Evolutionary conservation across 2,888 invertebrate species (phyloP), one percentile per base, ranked within the genome.

Genomic region (Gymnoscelis rufifasciata): DNA sequence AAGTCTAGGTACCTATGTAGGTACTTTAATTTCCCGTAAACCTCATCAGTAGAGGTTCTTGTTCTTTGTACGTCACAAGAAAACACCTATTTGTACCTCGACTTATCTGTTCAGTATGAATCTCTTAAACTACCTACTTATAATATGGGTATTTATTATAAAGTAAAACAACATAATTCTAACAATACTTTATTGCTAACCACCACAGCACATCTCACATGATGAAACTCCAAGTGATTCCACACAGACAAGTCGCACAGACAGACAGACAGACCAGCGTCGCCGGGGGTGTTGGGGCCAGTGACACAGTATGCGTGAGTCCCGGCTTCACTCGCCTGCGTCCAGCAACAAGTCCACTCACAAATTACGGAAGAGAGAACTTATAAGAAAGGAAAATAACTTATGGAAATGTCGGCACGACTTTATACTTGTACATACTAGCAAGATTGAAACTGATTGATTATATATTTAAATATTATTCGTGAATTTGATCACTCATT

Each of bases 271-370:
- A 19, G 19, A n/a, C 19, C 2, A 19, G 19, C 19, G 19, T 3
- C 2, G 19, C 19, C 54, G 62, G 62, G 79, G 83, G 27, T 83
- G 57, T 66, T 67, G 46, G 78, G 82, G 83, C 86, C 86, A 86
- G 84, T 80, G 40, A 43, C 63, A 52, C 62, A 7, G 14, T 61
- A 59, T 60, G 79, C 75, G 81, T 74, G 74, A 65, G 58, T 66
- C 65, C 35, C 59, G 74, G 68, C 60, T 52, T 63, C 57, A 60
- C 42, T 29, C 38, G 29, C 50, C 50, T 57, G 64, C 67, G 66
- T 61, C 63, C 57, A 44, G 43, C 51, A 61, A 51, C 7, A 12
- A 6, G 29, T 1, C 19, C 19, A 12, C 12, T 0, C 7, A 30
- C n/a, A 33, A 4, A 6, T 6, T 33, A 13, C 14, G 33, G 15